Base-by-base conservation (phyloP, 2,797 vertebrate genomes). In the Microtus agrestis region DNA sequence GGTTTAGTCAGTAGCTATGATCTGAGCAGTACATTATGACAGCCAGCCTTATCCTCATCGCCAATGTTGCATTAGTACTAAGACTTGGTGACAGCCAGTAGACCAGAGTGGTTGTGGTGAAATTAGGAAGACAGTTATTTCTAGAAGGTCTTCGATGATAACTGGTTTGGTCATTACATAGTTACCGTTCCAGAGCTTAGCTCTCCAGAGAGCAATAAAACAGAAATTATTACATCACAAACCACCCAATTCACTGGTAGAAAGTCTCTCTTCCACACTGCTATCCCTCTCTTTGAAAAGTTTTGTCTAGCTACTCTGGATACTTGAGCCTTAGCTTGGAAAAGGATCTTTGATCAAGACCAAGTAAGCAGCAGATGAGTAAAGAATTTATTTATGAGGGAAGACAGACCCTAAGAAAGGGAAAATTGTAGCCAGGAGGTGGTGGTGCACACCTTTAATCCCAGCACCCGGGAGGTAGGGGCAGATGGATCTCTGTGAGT, bases 51-150 rank as follows among this genome's bases (percentile, higher is more conserved):
- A 81, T 92, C 54, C 92, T 56, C 94, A 69, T 87, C 65, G 71
- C 67, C 86, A 80, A 96, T 7, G 61, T 54, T 74, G 65, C 94
- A 93, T 71, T 77, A 91, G 54, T 73, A 95, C 67, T 96, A 59
- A 94, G 43, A 81, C 67, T 73, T 87, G 51, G 63, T 87, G 73
- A 95, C 63, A 74, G 56, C 37, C 79, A 94, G 65, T 21, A 88
- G 77, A 46, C 93, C 77, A 91, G 29, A 94, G 31, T 56, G 29
- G 46, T 0, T 17, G 37, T 74, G 8, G 82, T 43, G 67, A 93
- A 31, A 93, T 67, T 54, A 86, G 85, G 77, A 97, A 94, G 27
- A 80, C 23, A 91, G 71, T 91, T 91, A 67, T 80, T 96, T 76
- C 82, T 79, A 54, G 17, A 92, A 86, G 76, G 65, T 27, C 78